Base-by-base conservation (phyloP, 2,797 vertebrate species). In the Microhierax caerulescens region DNA sequence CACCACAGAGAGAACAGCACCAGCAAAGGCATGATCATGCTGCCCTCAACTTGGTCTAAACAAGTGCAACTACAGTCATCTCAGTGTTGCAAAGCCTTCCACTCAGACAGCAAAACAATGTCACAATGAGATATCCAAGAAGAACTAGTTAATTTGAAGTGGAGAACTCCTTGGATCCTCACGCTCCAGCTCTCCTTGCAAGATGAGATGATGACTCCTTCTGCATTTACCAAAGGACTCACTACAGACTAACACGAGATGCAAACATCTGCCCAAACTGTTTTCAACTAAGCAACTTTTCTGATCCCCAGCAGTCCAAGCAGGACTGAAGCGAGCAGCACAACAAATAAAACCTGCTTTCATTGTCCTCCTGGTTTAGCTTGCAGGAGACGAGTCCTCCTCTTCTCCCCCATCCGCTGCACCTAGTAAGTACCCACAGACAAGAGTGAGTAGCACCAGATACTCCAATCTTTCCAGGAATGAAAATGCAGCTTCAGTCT, bases 171-270 rank as follows among this genome's bases (percentile, higher is more conserved):
- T 51, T 30, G 39, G 56, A n/a, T 1, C 15, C 45, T 27, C 17
- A 3, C 3, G 3, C 15, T 61, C 21, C 34, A 53, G 73, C 43
- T 48, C 51, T 39, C 69, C 59, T 25, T 13, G 36, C 25, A 68
- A 25, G 24, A 81, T 48, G 5, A 28, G 2, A 21, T 4, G 7
- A 37, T 5, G 3, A 10, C 28, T 57, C 70, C 77, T 24, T 20
- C 64, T 56, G 25, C 3, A 34, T 7, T 32, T 12, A 30, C 50
- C 59, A 6, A 22, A 18, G 61, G 68, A 24, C 36, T 64, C 63
- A 2, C 50, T 24, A 3, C 0, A 12, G 36, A 16, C 30, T 21
- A 48, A 43, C 13, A 28, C 0, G 10, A 60, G 43, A 45, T 0
- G 9, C 41, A 82, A n/a, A 27, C 45, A 51, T 10, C 56, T 53